Evolutionary conservation across 2,888 invertebrate species (phyloP), one percentile per base, ranked within the genome.

Genomic region (Caenorhabditis afra): DNA sequence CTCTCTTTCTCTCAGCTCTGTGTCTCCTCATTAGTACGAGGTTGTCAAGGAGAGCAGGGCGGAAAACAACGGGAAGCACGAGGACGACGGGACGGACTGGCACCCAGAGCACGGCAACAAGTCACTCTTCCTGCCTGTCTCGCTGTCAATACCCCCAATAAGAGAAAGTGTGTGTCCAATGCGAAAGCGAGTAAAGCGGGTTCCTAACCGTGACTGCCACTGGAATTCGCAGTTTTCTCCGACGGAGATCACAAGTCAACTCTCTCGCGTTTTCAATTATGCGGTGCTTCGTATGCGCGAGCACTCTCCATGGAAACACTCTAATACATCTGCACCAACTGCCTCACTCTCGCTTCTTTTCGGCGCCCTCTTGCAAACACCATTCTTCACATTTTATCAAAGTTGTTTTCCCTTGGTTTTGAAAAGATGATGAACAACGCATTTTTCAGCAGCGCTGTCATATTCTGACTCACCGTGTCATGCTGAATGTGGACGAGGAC

Each of bases 401-500:
- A n/a, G n/a, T n/a, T n/a, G n/a, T n/a, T n/a, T n/a, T n/a, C n/a
- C n/a, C n/a, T n/a, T n/a, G n/a, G n/a, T n/a, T n/a, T n/a, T n/a
- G n/a, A n/a, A n/a, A n/a, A n/a, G 29, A 29, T 29, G 29, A 29
- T 29, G 7, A 29, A 29, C 3, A 29, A 29, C 29, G 7, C 29
- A 29, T 29, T 29, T 29, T 29, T 29, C 29, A 29, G 29, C 29
- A 29, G 3, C 3, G 3, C 4, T 29, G 29, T 29, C 29, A 5
- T 5, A 5, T 41, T 41, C 41, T 11, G n/a, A 66, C 79, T 65
- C 50, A 86, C 86, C 81, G 55, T 61, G 85, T 80, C 86, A 86
- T 86, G 70, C 85, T 85, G 81, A 83, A 86, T 3, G 81, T 73
- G 23, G 78, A 79, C 35, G 82, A 80, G 11, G 85, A 81, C 37